Percentiles rank a stretch among this genome's conserved stretches.
These are phyloP conservation scores for Chelon auratus DNA, from an alignment of 2,797 vertebrate genomes.

Conservation along the genomic window DNA sequence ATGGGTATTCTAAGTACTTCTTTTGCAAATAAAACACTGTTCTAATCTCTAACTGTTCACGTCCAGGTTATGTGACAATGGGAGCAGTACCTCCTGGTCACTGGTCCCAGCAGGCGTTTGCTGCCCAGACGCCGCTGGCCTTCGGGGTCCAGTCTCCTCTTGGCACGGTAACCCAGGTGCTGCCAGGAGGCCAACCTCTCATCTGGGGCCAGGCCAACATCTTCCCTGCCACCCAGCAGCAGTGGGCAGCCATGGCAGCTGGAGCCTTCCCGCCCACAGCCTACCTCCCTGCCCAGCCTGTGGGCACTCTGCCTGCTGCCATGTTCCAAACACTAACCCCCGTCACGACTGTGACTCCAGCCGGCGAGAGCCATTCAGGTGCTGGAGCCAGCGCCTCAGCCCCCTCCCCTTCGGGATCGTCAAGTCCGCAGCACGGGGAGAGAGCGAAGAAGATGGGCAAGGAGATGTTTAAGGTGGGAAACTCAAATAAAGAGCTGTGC, in stretches of 20 bases:
- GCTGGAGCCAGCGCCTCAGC: constrained; percentile 72
- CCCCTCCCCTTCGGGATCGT: constrained; percentile 84
- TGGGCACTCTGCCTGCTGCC: constrained; percentile 95
- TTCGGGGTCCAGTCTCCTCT: constrained; percentile 93
- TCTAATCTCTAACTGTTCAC: neutral
- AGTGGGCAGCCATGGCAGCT: constrained; percentile 96
- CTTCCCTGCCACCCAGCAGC: constrained; percentile 95
- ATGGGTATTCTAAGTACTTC: constrained; percentile 28
- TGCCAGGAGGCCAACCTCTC: constrained; percentile 95
- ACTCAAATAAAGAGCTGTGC: neutral
- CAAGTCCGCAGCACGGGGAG: constrained; percentile 94
- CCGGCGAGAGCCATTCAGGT: constrained; percentile 83
- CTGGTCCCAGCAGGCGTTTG: constrained; percentile 97
- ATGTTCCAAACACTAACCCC: constrained; percentile 96
- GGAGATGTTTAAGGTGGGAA: constrained; percentile 83
- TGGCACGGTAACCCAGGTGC: constrained; percentile 92
- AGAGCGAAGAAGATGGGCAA: constrained; percentile 91
- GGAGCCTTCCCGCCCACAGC: constrained; percentile 95
- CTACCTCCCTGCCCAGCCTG: constrained; percentile 98
- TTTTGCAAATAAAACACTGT: neutral
- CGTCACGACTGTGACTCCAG: constrained; percentile 87
- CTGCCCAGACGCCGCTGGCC: constrained; percentile 92
- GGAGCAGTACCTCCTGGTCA: constrained; percentile 96
- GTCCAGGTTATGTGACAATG: constrained; percentile 98
- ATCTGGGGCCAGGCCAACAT: constrained; percentile 97